Evolutionary conservation across 1,140 invertebrate genomes (phyloP), one percentile per base, ranked within the genome.

Genomic region (Drosophila fuyamai): DNA sequence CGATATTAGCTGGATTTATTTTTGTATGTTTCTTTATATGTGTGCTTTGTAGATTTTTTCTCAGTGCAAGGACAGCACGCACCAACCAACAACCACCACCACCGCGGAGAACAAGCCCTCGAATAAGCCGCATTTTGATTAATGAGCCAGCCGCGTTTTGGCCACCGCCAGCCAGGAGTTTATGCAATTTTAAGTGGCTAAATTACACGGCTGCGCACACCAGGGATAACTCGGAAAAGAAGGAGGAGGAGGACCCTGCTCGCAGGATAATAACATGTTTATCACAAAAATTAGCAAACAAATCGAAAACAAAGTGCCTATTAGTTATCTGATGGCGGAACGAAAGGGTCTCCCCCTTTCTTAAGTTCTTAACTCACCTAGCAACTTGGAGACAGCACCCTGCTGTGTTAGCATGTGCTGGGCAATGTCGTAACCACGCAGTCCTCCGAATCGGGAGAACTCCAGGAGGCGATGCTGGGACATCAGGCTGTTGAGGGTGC

Each of bases 341-440:
- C 32, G 29, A 13, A 44, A 18, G 14, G 32, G 16, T 47, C 23
- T 6, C 10, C 12, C 10, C 10, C n/a, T 32, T 4, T 46, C 16
- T 10, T 46, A 1, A 12, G 44, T 13, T 61, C 35, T 53, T 10
- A 56, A 94, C 95, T 96, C 94, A 96, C 96, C 96, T 81, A 97
- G 93, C 86, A 98, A 95, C 94, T 98, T 98, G 75, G 96, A 97
- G 80, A 98, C 97, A 92, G 97, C 97, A 65, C 97, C 97, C 93
- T 98, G 97, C 90, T 97, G 97, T 4, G 97, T 96, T 38, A 97
- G 94, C 92, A 98, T 95, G 92, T 98, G 97, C 60, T 97, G 95
- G 14, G 97, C 96, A 71, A 98, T 95, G 92, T 98, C 97, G 92
- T 97, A 98, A 66, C 97, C 97, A 61, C 97, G 93, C 41, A 97